These are phyloP conservation scores for Electrona antarctica DNA, from an alignment of 2,113 vertebrate species.

Conservation along the genomic window DNA sequence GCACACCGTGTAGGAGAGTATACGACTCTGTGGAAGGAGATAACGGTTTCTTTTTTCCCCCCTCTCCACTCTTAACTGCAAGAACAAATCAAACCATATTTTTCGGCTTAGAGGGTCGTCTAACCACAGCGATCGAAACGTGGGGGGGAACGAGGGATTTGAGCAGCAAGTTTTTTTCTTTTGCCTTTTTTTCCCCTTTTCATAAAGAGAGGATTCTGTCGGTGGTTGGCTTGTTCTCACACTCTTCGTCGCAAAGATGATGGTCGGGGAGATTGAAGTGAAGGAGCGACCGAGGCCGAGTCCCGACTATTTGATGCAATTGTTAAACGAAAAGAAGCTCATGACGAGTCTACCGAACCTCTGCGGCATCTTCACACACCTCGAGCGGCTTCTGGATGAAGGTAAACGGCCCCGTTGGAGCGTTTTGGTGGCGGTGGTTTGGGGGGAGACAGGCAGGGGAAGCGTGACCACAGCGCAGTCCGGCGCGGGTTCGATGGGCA, in stretches of 20 bases:
- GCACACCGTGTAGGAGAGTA: constrained; percentile 73
- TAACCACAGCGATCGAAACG: constrained; percentile 53
- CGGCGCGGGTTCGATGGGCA: constrained; percentile 39
- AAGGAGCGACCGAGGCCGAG: constrained; percentile 88
- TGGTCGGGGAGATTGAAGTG: constrained; percentile 88
- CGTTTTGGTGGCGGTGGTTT: not conserved
- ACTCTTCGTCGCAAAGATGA: constrained; percentile 79
- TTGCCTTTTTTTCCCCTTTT: constrained; percentile 47
- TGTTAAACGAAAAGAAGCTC: constrained; percentile 86
- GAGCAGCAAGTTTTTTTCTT: constrained; percentile 74
- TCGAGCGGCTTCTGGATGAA: constrained; percentile 85
- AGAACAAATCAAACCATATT: constrained; percentile 59
- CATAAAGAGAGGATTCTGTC: constrained; percentile 74
- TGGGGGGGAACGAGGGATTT: constrained; percentile 75
- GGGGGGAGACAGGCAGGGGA: not conserved
- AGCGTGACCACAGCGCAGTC: constrained; percentile 54
- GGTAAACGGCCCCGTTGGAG: constrained; percentile 65
- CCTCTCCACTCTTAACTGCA: constrained; percentile 53
- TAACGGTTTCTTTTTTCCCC: constrained; percentile 67
- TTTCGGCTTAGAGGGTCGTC: constrained; percentile 60
- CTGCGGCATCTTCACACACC: constrained; percentile 86
- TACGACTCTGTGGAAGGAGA: constrained; percentile 69
- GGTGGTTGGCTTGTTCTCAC: constrained; percentile 65
- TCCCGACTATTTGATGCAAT: constrained; percentile 87
- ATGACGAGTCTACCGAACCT: constrained; percentile 86